Evolutionary conservation across 2,113 vertebrate genomes (phyloP).

Genomic region (Lota lota): DNA sequence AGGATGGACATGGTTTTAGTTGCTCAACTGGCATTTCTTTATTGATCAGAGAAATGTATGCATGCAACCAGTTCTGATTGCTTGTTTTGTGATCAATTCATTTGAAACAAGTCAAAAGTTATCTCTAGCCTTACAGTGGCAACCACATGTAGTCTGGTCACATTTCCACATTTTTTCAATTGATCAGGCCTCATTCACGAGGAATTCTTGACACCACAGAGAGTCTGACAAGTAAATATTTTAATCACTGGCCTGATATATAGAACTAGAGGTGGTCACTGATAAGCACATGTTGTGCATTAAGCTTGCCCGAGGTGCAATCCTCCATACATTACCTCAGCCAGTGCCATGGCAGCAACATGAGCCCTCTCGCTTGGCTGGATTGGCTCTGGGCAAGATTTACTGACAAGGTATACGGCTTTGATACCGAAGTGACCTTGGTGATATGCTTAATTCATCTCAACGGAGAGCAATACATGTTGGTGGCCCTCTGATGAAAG

Average conservation of each 20-base stretch:
- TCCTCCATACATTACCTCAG: conserved; percentile 52
- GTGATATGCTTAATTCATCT: conserved; percentile 65
- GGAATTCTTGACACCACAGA: conserved; percentile 64
- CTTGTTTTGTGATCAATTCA: too few relatives aligned
- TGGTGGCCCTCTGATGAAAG: conserved; percentile 65
- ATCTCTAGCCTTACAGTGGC: too few relatives aligned
- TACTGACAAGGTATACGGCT: conserved; percentile 89
- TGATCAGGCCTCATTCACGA: conserved; percentile 62
- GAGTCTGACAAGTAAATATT: conserved; percentile 34
- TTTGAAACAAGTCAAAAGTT: too few relatives aligned
- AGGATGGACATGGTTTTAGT: too few relatives aligned
- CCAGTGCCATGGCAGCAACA: conserved; percentile 24
- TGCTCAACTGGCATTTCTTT: too few relatives aligned
- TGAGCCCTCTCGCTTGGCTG: conserved; percentile 51
- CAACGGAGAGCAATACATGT: conserved; percentile 50
- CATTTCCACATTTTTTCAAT: neutral
- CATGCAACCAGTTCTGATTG: too few relatives aligned
- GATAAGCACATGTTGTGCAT: neutral
- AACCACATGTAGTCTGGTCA: neutral
- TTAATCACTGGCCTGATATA: conserved; percentile 47
- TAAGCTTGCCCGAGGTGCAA: conserved; percentile 68
- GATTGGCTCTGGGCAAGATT: conserved; percentile 68
- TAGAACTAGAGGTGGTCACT: neutral
- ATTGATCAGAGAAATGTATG: too few relatives aligned
- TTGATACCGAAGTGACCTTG: conserved; percentile 88